A percentile compares a stretch with the other conserved stretches of the same genome.
phyloP scores from a whole-genome alignment of 2,888 invertebrate genomes.

The Heliconius hortense region DNA sequence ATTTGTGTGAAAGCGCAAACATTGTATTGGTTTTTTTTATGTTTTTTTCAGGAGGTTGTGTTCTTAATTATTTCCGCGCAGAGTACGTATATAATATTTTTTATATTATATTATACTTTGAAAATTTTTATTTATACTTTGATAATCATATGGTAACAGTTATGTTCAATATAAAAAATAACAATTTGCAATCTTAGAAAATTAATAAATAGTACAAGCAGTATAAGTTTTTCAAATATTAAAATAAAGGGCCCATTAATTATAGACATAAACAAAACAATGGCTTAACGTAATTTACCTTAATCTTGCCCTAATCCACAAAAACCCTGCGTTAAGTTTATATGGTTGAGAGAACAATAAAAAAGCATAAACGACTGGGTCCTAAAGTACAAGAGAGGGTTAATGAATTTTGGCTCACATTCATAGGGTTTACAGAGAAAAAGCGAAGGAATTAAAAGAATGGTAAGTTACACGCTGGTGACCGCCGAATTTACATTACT shows the following conservation, averaged over 20 bases:
- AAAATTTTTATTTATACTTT: neutral
- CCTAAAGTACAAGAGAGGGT: conserved; percentile 63
- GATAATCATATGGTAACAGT: neutral
- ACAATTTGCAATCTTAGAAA: neutral
- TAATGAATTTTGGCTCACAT: conserved; percentile 70
- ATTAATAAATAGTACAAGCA: neutral
- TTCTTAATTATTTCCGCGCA: conserved; percentile 1
- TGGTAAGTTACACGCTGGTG: conserved; percentile 69
- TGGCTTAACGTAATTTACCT: conserved; percentile 22
- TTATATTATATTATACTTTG: no score
- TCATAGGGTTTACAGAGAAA: conserved; percentile 58
- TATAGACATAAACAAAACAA: conserved; percentile 13
- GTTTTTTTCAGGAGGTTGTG: conserved; percentile 8
- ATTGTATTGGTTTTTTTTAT: conserved; percentile 48
- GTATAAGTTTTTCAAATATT: neutral
- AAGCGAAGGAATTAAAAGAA: conserved; percentile 73
- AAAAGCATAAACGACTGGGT: conserved; percentile 63
- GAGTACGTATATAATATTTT: no score
- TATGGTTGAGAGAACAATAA: conserved; percentile 48
- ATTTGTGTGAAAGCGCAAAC: conserved; percentile 60
- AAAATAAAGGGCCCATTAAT: neutral
- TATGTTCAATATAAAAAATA: neutral
- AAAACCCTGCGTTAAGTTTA: conserved; percentile 39
- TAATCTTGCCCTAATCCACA: conserved; percentile 25
- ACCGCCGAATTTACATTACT: conserved; percentile 80